Base-by-base conservation (phyloP, 2,888 invertebrate genomes). In the Plagodis pulveraria region DNA sequence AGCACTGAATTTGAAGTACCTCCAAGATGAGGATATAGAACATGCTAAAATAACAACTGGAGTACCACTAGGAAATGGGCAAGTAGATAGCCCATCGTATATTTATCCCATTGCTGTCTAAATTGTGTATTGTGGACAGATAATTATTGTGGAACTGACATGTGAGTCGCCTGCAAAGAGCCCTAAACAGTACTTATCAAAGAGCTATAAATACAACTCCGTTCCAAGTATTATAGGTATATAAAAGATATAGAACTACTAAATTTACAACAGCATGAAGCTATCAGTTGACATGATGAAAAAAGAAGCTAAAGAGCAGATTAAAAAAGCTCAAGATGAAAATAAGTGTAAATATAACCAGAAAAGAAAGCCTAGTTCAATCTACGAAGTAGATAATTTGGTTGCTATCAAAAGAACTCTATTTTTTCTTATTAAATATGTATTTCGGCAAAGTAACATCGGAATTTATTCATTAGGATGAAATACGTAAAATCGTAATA, bases 391-490 rank as follows among this genome's bases (percentile, higher is more conserved):
- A 0, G 65, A 63, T 2, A 66, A 69, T 50, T 9, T 60, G 5
- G 65, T 71, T 0, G 65, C 66, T 6, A 69, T 70, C 6, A 65
- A 65, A 22, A 44, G 63, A 8, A 67, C 67, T 0, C 69, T n/a
- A n/a, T n/a, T n/a, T n/a, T n/a, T n/a, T n/a, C n/a, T n/a, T n/a
- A n/a, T n/a, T n/a, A n/a, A n/a, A n/a, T n/a, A n/a, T n/a, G n/a
- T n/a, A n/a, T n/a, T n/a, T n/a, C n/a, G n/a, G n/a, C n/a, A n/a
- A n/a, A n/a, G n/a, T n/a, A n/a, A n/a, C n/a, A n/a, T n/a, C n/a
- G n/a, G n/a, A n/a, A n/a, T n/a, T n/a, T n/a, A n/a, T n/a, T n/a
- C n/a, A n/a, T n/a, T n/a, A n/a, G n/a, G n/a, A n/a, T n/a, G n/a
- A n/a, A n/a, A n/a, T n/a, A n/a, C n/a, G n/a, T n/a, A n/a, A n/a